Percentiles rank a stretch among this genome's conserved stretches.
These are phyloP conservation scores for Alethe diademata DNA, from an alignment of 2,113 vertebrate species.

Conservation along the genomic window DNA sequence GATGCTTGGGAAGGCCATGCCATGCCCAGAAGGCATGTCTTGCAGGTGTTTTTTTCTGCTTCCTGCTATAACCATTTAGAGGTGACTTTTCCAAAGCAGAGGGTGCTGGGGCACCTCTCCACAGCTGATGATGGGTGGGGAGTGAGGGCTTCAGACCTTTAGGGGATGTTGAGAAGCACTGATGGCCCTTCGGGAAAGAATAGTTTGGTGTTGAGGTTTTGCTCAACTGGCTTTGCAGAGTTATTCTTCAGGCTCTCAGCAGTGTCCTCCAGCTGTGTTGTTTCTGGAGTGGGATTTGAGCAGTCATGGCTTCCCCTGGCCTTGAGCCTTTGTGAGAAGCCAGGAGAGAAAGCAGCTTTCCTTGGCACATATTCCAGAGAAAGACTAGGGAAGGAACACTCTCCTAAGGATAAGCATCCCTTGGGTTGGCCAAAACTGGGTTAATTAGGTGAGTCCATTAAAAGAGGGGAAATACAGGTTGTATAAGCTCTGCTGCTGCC, in stretches of 20 bases:
- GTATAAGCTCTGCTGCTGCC: not conserved
- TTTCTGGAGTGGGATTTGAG: not conserved
- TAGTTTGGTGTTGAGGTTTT: not conserved
- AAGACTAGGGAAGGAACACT: not conserved
- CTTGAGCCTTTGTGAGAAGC: not conserved
- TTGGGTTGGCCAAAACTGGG: not conserved
- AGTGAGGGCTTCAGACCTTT: not conserved
- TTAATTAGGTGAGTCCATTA: not conserved
- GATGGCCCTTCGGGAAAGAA: not conserved
- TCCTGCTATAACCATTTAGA: not conserved
- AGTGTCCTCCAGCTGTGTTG: accelerated
- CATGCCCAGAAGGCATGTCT: not conserved
- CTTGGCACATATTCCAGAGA: not conserved
- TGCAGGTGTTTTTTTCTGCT: not conserved
- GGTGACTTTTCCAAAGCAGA: not conserved
- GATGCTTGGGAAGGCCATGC: not conserved
- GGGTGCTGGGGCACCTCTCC: not conserved
- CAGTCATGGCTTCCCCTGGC: not conserved
- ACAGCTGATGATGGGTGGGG: not conserved
- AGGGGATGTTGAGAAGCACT: not conserved
- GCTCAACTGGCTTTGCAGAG: not conserved
- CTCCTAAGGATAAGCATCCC: not conserved
- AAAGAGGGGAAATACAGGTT: not conserved
- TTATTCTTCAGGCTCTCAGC: not conserved
- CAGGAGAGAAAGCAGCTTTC: not conserved